Base-by-base conservation (phyloP, 2,888 invertebrate species). In the Meandrusa payeni region DNA sequence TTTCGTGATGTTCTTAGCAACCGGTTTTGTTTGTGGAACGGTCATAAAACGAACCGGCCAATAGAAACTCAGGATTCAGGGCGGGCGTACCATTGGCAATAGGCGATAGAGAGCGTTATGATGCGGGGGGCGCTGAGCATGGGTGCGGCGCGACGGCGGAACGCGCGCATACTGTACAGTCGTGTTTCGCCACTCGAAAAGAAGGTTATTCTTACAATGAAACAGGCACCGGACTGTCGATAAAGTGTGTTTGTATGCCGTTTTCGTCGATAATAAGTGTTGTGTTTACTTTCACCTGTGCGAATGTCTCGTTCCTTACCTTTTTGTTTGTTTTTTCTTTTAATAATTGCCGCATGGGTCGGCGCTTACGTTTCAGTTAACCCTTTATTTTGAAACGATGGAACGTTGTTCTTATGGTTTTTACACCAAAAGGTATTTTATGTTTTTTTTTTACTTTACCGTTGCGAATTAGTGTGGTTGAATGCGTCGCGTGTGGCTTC, bases 391-490 rank as follows among this genome's bases (percentile, higher is more conserved):
- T 88, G 86, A 90, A 91, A 91, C 89, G 90, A 93, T 93, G 93
- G 93, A 93, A 91, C 92, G 92, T 90, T 91, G 92, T 90, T 91
- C 91, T 90, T 92, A 91, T 90, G 92, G 92, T 90, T 93, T 93
- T 91, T 92, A 91, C 91, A 92, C 92, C 81, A 93, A 93, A 92
- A 93, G 93, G 93, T 93, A 92, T 91, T 92, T 91, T 89, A 85
- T 86, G 81, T 82, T 79, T 70, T 82, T 85, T 44, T 78, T 86
- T 82, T 83, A 81, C 82, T 86, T 77, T 81, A 80, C 69, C 64
- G 64, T 75, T 81, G 81, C 76, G 75, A 76, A 68, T 60, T 67
- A 69, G 67, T 69, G 68, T 72, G 72, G 79, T 75, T 73, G 69
- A 74, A 64, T 82, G 81, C 72, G 67, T 69, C 75, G 78, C 79